phyloP scores from a whole-genome alignment of 2,888 invertebrate species.

The Polia nebulosa region DNA sequence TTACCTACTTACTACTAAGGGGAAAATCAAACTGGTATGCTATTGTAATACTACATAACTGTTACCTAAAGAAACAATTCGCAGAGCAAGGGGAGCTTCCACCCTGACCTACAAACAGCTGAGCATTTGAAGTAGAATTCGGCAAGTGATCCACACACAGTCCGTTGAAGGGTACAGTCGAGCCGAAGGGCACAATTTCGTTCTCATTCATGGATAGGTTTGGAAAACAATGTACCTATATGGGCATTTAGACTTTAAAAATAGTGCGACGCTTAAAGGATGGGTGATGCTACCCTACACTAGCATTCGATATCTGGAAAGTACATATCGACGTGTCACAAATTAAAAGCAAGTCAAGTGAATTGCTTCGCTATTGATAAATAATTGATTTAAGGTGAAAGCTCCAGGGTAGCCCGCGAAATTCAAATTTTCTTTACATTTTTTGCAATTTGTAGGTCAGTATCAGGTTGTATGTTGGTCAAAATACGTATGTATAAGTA shows the following conservation, averaged over 20 bases:
- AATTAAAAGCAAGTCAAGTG: too few relatives aligned
- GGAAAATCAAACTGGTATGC: background rate
- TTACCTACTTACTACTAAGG: background rate
- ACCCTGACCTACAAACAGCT: conserved; percentile 19
- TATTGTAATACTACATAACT: background rate
- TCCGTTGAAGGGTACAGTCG: background rate
- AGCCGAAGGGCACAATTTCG: background rate
- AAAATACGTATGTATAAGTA: too few relatives aligned
- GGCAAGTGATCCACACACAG: background rate
- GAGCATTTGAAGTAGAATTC: conserved; percentile 2
- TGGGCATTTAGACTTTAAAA: too few relatives aligned
- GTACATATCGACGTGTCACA: too few relatives aligned
- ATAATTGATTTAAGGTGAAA: too few relatives aligned
- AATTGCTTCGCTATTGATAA: too few relatives aligned
- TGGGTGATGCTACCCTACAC: too few relatives aligned
- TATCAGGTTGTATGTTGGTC: too few relatives aligned
- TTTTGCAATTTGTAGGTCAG: too few relatives aligned
- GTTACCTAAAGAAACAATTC: background rate
- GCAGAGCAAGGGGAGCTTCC: background rate
- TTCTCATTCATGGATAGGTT: background rate
- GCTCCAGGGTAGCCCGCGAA: too few relatives aligned
- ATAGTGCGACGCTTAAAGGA: background rate
- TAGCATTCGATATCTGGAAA: too few relatives aligned
- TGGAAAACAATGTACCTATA: background rate
- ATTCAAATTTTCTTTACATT: too few relatives aligned